These are phyloP conservation scores for Cygnus atratus DNA, from an alignment of 2,113 vertebrate genomes.

Conservation along the genomic window DNA sequence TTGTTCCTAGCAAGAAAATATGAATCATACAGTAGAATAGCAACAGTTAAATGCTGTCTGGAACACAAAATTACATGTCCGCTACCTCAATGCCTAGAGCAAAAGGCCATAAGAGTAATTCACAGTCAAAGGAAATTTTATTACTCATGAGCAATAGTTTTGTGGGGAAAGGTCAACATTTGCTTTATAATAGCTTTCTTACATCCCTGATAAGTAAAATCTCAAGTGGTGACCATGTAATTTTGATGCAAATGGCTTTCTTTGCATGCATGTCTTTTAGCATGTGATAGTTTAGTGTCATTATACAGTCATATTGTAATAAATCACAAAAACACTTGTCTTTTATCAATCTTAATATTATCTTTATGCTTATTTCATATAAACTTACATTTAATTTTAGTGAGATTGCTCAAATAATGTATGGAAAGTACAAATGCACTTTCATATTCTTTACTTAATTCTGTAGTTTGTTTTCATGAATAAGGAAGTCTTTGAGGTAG, in stretches of 20 bases:
- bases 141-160: background rate
- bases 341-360: background rate
- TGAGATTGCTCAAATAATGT: background rate
- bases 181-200: background rate
- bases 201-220: background rate
- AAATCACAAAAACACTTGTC: background rate
- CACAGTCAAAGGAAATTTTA: background rate
- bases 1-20: background rate
- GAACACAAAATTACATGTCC: background rate
- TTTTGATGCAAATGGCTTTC: background rate
- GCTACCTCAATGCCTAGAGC: background rate
- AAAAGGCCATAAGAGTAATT: background rate
- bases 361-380: background rate
- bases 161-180: background rate
- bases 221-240: background rate
- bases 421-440: background rate
- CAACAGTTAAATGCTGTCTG: background rate
- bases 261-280: background rate
- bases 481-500: background rate
- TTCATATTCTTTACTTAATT: background rate
- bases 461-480: background rate
- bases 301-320: background rate
- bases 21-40: background rate
- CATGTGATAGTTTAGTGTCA: background rate
- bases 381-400: background rate